phyloP scores from a whole-genome alignment of 1,140 invertebrate species.

The Steinernema khuongi region DNA sequence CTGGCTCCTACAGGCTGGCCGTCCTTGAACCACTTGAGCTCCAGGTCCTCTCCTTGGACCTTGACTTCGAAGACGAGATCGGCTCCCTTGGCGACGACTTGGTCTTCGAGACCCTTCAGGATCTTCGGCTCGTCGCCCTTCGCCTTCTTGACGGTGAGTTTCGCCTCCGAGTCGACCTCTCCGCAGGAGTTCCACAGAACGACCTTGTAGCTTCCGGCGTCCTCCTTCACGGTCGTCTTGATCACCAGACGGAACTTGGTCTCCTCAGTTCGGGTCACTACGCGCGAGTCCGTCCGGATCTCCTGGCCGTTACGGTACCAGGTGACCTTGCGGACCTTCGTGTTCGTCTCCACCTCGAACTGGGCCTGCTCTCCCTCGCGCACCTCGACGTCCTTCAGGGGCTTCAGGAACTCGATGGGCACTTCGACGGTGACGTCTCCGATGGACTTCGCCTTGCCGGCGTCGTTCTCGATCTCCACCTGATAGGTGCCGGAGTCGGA shows the following conservation, averaged over 20 bases:
- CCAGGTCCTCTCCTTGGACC: constrained; percentile 57
- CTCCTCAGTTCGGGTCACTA: constrained; percentile 27
- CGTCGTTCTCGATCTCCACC: constrained; percentile 49
- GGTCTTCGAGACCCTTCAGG: constrained; percentile 53
- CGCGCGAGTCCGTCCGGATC: constrained; percentile 42
- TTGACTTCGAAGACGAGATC: constrained; percentile 53
- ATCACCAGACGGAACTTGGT: constrained; percentile 59
- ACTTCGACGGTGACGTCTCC: constrained; percentile 53
- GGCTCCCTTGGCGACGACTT: constrained; percentile 57
- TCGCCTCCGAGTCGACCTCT: constrained; percentile 46
- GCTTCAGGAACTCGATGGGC: constrained; percentile 47
- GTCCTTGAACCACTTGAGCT: constrained; percentile 62
- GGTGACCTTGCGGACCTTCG: constrained; percentile 44
- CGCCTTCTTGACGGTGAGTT: constrained; percentile 47
- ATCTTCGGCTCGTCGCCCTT: constrained; percentile 48
- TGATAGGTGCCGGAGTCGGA: constrained; percentile 60
- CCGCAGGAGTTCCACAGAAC: constrained; percentile 53
- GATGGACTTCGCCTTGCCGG: constrained; percentile 30
- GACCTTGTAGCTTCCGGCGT: constrained; percentile 59
- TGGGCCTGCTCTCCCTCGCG: constrained; percentile 51
- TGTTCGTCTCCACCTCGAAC: constrained; percentile 51
- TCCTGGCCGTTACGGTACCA: constrained; percentile 58
- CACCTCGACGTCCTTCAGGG: constrained; percentile 49
- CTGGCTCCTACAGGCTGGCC: constrained; percentile 42
- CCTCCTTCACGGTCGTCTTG: constrained; percentile 59